Base-by-base conservation (phyloP, 1,140 invertebrate genomes). In the Atta colombica region DNA sequence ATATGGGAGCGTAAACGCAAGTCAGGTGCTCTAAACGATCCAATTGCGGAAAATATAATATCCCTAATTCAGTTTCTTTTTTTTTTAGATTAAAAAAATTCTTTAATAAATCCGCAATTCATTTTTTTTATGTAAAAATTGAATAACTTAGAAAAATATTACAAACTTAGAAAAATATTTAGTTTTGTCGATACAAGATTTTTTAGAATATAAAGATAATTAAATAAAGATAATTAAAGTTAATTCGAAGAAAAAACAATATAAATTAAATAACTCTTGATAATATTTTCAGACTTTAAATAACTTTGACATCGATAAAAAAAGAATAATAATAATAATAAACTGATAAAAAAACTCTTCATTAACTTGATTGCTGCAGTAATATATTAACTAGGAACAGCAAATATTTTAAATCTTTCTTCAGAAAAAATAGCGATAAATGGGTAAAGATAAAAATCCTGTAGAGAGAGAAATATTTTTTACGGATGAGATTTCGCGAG, bases 21-120 rank as follows among this genome's bases (percentile, higher is more conserved):
- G 53, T 49, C 87, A 72, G 81, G 60, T 89, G 61, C 61, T 86
- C 10, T 45, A 89, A 89, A 89, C 75, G 84, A 89, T 77, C 87
- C 88, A 89, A 89, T 89, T 89, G 89, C 71, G 72, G 69, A 86
- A 89, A 89, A 89, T 89, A 89, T 60, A 60, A 10, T 82, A 31
- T 5, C 12, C 14, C 18, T 31, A 53, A 21, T 45, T 49, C 53
- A 45, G 60, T 18, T 0, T 21, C 14, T 60, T 21, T 72, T 16
- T 72, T 16, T 25, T 25, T 60, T 21, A 14, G 45, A 2, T 7
- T 35, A 58, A 21, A 61, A 1, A 51, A 74, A 55, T 25, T 31
- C n/a, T 60, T 61, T 74, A 18, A 65, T 25, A 1, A 35, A 35
- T 66, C n/a, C n/a, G n/a, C 1, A 60, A 4, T 53, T 35, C n/a